phyloP scores from a whole-genome alignment of 2,113 vertebrate genomes.

The Cepphus grylle region DNA sequence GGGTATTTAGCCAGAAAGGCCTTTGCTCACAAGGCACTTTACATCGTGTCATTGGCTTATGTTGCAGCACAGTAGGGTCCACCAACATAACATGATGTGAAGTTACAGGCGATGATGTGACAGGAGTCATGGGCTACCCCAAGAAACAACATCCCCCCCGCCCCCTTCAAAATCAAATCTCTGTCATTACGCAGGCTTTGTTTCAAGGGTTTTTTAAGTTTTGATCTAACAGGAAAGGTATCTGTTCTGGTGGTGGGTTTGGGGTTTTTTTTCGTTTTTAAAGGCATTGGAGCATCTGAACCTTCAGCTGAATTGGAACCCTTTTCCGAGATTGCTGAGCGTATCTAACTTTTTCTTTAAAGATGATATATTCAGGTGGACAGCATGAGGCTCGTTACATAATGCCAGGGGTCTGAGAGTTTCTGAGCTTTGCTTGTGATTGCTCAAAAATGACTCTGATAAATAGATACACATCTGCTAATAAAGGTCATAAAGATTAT shows the following conservation, averaged over 20 bases:
- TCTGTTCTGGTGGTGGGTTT: background rate
- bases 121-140: background rate
- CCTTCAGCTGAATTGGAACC: background rate
- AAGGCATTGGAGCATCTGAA: background rate
- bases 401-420: background rate
- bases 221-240: background rate
- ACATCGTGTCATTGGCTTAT: background rate
- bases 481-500: background rate
- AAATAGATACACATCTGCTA: background rate
- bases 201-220: background rate
- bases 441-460: background rate
- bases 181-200: background rate
- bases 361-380: background rate
- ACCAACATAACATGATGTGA: background rate
- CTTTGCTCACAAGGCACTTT: background rate
- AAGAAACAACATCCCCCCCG: background rate
- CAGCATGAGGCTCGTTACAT: background rate
- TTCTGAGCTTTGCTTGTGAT: background rate
- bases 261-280: background rate
- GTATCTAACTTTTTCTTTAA: background rate
- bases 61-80: background rate
- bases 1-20: background rate
- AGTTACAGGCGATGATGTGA: background rate
- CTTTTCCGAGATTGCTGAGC: background rate
- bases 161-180: background rate